Conservation (phyloP, 2,888 invertebrate genomes). For the Empis stercorea region DNA sequence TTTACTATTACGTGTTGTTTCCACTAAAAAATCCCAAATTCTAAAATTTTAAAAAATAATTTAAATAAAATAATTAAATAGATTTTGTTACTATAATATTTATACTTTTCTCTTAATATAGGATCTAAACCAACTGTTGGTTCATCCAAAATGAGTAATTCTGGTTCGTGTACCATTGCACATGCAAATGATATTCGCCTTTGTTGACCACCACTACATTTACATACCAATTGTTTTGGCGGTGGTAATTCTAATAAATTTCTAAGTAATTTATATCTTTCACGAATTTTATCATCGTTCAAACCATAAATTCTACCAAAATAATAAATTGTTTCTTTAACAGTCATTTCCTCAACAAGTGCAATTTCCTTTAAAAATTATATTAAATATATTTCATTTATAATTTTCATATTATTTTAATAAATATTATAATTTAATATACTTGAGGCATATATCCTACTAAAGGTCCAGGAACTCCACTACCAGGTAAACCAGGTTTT, state of each 20-base stretch:
- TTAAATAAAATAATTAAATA: background rate
- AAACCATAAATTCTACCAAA: constrained; percentile 80
- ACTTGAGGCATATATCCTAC: constrained; percentile 84
- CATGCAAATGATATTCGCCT: constrained; percentile 79
- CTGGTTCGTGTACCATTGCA: constrained; percentile 77
- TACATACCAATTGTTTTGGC: constrained; percentile 48
- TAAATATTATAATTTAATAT: background rate
- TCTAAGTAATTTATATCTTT: constrained; percentile 53
- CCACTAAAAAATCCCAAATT: constrained; percentile 76
- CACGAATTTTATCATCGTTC: constrained; percentile 46
- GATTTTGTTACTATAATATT: background rate
- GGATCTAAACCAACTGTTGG: constrained; percentile 93
- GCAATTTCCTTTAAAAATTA: constrained; percentile 53
- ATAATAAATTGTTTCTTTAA: constrained; percentile 71
- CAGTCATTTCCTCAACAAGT: constrained; percentile 63
- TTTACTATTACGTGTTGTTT: constrained; percentile 53
- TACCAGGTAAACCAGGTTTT: constrained; percentile 51
- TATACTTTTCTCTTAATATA: constrained; percentile 63
- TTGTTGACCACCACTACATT: constrained; percentile 82
- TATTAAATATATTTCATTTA: background rate
- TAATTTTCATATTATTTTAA: background rate
- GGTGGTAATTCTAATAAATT: constrained; percentile 66
- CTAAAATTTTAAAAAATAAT: constrained; percentile 38
- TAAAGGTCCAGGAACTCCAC: constrained; percentile 53
- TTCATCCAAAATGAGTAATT: constrained; percentile 79